Conservation (phyloP, 2,797 vertebrate genomes). For the Malurus leucopterus region DNA sequence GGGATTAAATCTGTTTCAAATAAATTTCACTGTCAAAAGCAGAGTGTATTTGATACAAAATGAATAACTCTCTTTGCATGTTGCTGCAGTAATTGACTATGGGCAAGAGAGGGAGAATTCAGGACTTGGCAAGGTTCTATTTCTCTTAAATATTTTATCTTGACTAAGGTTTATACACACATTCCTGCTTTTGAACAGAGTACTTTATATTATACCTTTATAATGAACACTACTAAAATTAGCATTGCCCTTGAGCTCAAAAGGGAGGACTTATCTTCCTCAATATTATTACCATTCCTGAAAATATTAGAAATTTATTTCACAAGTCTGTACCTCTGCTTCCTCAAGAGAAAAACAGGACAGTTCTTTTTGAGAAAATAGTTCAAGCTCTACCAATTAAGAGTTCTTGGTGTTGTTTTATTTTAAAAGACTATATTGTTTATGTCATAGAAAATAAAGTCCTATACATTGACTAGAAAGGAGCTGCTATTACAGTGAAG, state of each 20-base stretch:
- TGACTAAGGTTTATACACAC: background rate
- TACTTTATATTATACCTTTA: background rate
- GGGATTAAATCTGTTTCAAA: slow-evolving; percentile 10
- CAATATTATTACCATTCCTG: background rate
- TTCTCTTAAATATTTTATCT: background rate
- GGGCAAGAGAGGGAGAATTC: background rate
- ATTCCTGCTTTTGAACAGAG: background rate
- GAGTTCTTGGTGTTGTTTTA: background rate
- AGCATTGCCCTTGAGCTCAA: background rate
- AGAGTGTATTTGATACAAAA: background rate
- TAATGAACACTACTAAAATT: background rate
- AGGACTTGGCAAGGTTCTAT: background rate
- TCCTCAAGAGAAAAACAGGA: background rate
- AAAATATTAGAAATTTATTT: background rate
- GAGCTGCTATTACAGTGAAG: background rate
- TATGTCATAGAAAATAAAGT: background rate
- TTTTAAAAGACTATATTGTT: background rate
- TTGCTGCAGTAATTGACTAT: background rate
- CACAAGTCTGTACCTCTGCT: background rate
- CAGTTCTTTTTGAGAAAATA: background rate
- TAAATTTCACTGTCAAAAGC: slow-evolving; percentile 20
- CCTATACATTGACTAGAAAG: background rate
- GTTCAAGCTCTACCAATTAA: background rate
- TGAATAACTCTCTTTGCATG: background rate
- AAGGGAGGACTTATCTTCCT: background rate